Evolutionary conservation across 2,888 invertebrate species (phyloP), one percentile per base, ranked within the genome.

Genomic region (Platypus cylindrus): DNA sequence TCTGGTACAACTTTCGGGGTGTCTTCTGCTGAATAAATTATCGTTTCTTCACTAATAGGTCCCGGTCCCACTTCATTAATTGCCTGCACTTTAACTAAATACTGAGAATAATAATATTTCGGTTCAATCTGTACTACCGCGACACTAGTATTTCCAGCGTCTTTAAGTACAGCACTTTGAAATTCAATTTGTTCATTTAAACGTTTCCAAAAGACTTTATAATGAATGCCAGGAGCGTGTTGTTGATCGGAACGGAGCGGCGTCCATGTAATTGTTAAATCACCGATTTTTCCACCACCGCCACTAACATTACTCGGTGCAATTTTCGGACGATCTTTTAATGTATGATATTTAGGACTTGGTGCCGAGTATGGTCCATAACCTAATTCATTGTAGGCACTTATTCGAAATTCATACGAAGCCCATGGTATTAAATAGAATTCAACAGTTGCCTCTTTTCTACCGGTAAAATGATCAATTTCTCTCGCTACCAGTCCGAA

Each of bases 281-380:
- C 91, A 0, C 94, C 93, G 41, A 90, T 87, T 62, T 93, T 94
- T 8, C 94, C 94, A 26, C 94, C 94, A 3, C 95, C 95, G 0
- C 95, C 50, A 11, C 85, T 75, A 23, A 97, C 72, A 50, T 85
- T 81, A 3, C 64, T 57, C 2, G 93, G 93, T 4, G 80, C 72
- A 49, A 74, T 73, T 45, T 75, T 76, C 0, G 91, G 91, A 42
- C 68, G 73, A 48, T 84, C 85, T 3, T 85, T 75, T 18, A 76
- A 73, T 1, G 91, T 91, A 13, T 83, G 82, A 55, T 83, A 81
- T 46, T 84, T 78, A 0, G 90, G 89, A 41, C 89, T 89, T 0
- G 90, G 82, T 2, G 77, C 70, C 1, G 90, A 91, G 1, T 83
- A 74, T 22, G 69, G 66, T 5, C 93, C 91, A 40, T 78, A 72